Base-by-base conservation (phyloP, 2,888 invertebrate genomes). In the Lutraria lutraria region DNA sequence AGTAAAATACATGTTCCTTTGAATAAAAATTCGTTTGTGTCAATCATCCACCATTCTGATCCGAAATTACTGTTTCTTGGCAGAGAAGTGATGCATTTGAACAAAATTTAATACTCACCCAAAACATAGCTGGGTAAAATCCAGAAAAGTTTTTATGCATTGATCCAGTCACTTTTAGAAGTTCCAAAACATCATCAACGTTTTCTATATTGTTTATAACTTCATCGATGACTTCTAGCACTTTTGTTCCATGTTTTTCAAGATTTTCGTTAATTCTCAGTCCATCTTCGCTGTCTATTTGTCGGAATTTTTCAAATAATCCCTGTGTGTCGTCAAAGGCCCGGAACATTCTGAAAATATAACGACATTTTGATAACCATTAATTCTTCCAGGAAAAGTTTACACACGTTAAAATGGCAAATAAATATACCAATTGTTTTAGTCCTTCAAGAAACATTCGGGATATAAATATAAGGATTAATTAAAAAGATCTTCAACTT, bases 91-190 rank as follows among this genome's bases (percentile, higher is more conserved):
- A 43, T 43, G n/a, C n/a, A n/a, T 43, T 43, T 43, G 43, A 43
- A 43, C 43, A 2, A n/a, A n/a, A n/a, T n/a, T n/a, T n/a, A 43
- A 76, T 80, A 93, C 95, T 93, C 93, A 98, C 99, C 98, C 98
- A 98, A 97, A 99, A 99, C 97, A 98, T 98, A 94, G 98, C 98
- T 89, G 98, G 98, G 97, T 98, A 98, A 97, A 98, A 99, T n/a
- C 98, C 98, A 3, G 98, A 98, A 97, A 98, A 98, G 15, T 90
- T 88, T 97, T 98, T 97, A 97, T 99, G 99, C 89, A 98, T 98
- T 89, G 98, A 98, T 16, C 98, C 99, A 85, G 98, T 98, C 97
- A 98, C 98, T 96, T 98, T 98, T 89, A 99, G 97, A 96, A 98
- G 98, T 94, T 98, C 97, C 96, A 98, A 98, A 97, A 98, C 98